Conservation (phyloP, 2,888 invertebrate genomes). For the Drosophila neotestacea region DNA sequence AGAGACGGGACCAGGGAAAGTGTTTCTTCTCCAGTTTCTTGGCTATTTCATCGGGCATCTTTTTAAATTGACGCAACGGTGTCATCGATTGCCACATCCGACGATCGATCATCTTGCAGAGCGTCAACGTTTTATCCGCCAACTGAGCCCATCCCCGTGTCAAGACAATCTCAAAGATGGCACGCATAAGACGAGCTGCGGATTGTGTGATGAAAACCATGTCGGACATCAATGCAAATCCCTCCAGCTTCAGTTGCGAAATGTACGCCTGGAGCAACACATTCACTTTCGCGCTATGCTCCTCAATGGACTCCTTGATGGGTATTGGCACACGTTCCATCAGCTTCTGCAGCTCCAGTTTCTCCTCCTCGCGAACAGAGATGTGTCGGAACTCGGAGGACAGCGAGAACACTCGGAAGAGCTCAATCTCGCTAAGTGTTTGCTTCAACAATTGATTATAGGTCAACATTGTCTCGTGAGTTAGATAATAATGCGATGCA, state of each 20-base stretch:
- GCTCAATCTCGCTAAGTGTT: slow-evolving; percentile 98
- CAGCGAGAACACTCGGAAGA: slow-evolving; percentile 99
- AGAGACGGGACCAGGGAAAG: slow-evolving; percentile 96
- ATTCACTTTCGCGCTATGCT: slow-evolving; percentile 97
- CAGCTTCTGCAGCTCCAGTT: slow-evolving; percentile 97
- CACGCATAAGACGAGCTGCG: slow-evolving; percentile 96
- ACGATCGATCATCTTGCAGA: slow-evolving; percentile 99
- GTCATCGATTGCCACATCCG: slow-evolving; percentile 99
- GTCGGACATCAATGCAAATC: slow-evolving; percentile 99
- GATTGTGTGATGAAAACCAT: slow-evolving; percentile 99
- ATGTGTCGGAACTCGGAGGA: slow-evolving; percentile 98
- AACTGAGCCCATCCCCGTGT: slow-evolving; percentile 98
- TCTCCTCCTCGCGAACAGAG: slow-evolving; percentile 97
- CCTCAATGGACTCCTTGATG: slow-evolving; percentile 99
- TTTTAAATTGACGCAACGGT: slow-evolving; percentile 97
- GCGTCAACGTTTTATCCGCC: slow-evolving; percentile 96
- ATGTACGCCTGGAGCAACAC: slow-evolving; percentile 98
- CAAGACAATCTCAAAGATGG: slow-evolving; percentile 98
- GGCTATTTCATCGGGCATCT: slow-evolving; percentile 98
- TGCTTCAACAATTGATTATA: slow-evolving; percentile 98
- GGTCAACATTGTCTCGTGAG: slow-evolving; percentile 97
- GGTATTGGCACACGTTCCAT: slow-evolving; percentile 98
- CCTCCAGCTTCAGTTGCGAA: slow-evolving; percentile 98
- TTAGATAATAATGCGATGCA: slow-evolving; percentile 99
- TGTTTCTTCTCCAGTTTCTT: slow-evolving; percentile 99